Evolutionary conservation across 2,113 vertebrate genomes (phyloP).

Genomic region (Butastur rufipennis): DNA sequence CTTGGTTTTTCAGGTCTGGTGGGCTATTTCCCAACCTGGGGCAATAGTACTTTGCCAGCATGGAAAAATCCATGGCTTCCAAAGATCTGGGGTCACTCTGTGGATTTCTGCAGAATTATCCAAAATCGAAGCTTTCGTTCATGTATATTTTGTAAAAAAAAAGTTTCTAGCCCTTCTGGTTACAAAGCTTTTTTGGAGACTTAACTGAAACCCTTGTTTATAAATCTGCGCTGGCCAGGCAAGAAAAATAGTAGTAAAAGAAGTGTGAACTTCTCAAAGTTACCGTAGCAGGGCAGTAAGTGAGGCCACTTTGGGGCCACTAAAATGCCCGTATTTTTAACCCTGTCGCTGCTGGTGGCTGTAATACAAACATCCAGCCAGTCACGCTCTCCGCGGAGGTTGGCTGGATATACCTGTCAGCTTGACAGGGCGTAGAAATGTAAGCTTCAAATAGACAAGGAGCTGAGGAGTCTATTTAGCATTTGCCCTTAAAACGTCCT

Average conservation of each 20-base stretch:
- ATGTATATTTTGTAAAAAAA: background rate
- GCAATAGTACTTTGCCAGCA: slow-evolving; percentile 50
- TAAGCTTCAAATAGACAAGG: slow-evolving; percentile 39
- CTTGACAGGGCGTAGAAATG: slow-evolving; percentile 54
- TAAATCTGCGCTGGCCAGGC: slow-evolving; percentile 62
- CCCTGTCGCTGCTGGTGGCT: slow-evolving; percentile 61
- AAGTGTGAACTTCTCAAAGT: slow-evolving; percentile 47
- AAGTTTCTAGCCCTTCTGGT: slow-evolving; percentile 68
- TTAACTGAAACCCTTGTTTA: slow-evolving; percentile 37
- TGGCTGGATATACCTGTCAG: slow-evolving; percentile 67
- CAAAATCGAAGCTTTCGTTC: slow-evolving; percentile 27
- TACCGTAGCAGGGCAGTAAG: slow-evolving; percentile 49
- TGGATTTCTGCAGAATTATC: slow-evolving; percentile 56
- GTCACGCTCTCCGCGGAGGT: background rate
- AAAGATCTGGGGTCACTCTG: slow-evolving; percentile 58
- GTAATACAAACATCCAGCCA: slow-evolving; percentile 3
- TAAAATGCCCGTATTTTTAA: slow-evolving; percentile 10
- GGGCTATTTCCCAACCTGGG: slow-evolving; percentile 51
- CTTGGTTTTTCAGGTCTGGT: slow-evolving; percentile 53
- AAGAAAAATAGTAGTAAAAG: slow-evolving; percentile 38
- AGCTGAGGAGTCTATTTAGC: slow-evolving; percentile 46
- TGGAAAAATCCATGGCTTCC: slow-evolving; percentile 31
- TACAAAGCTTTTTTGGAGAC: slow-evolving; percentile 55
- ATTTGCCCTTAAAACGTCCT: slow-evolving; percentile 50
- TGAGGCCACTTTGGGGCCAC: background rate